These are phyloP conservation scores for Hippolais icterina DNA, from an alignment of 2,113 vertebrate genomes.

Conservation along the genomic window DNA sequence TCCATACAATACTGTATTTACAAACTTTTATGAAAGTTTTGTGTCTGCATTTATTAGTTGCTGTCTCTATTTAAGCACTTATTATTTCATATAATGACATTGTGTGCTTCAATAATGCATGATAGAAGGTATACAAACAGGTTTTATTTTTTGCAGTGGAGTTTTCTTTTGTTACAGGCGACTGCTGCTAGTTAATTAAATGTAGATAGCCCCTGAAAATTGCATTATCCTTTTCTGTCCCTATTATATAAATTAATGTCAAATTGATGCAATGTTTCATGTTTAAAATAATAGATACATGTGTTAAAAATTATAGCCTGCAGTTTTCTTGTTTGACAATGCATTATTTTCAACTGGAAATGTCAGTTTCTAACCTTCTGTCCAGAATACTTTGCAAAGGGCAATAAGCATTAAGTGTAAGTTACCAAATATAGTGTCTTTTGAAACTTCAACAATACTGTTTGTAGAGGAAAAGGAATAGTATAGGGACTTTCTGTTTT, in stretches of 20 bases:
- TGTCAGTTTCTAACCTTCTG: conserved; percentile 67
- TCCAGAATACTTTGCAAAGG: conserved; percentile 58
- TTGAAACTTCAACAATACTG: conserved; percentile 29
- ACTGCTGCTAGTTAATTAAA: conserved; percentile 76
- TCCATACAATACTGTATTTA: conserved; percentile 86
- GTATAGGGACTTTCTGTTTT: neutral
- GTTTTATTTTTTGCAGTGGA: conserved; percentile 50
- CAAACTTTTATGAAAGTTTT: conserved; percentile 84
- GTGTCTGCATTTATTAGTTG: conserved; percentile 64
- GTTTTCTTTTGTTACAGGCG: conserved; percentile 65
- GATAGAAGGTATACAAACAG: conserved; percentile 66
- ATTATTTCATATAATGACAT: conserved; percentile 69
- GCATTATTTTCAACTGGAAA: conserved; percentile 73
- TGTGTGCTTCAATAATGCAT: conserved; percentile 71
- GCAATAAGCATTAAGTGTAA: conserved; percentile 60
- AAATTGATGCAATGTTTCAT: conserved; percentile 72
- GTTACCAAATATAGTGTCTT: conserved; percentile 61
- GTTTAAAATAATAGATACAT: conserved; percentile 79
- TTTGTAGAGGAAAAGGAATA: neutral
- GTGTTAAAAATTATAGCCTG: conserved; percentile 77
- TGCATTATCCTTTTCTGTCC: conserved; percentile 71
- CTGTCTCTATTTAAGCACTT: conserved; percentile 59
- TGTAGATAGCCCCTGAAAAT: conserved; percentile 72
- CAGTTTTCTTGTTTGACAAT: conserved; percentile 74
- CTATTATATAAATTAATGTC: conserved; percentile 82